Evolutionary conservation across 2,113 vertebrate genomes (phyloP).

Genomic region (Nothocercus julius): DNA sequence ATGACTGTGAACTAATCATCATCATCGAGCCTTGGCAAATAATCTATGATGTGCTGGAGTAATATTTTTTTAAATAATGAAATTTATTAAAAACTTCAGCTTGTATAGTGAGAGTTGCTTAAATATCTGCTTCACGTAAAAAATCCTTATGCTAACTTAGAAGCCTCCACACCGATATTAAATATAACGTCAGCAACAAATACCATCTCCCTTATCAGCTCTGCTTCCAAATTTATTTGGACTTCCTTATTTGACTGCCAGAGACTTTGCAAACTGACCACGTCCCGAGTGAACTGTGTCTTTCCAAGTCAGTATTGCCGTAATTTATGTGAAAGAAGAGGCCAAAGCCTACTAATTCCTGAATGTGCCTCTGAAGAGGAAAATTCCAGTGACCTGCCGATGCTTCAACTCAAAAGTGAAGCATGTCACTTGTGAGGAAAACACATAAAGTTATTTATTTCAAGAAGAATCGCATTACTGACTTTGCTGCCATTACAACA

Average conservation of each 20-base stretch:
- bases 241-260: neutral
- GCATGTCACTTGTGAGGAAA: neutral
- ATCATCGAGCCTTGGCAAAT: neutral
- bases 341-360: neutral
- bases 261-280: neutral
- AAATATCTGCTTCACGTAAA: neutral
- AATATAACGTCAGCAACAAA: neutral
- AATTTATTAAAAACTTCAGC: neutral
- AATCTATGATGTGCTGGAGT: neutral
- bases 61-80: neutral
- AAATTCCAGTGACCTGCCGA: neutral
- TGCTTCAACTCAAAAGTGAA: neutral
- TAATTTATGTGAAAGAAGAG: neutral
- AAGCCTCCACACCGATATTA: neutral
- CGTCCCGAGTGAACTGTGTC: fast-evolving
- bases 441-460: neutral
- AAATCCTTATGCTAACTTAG: neutral
- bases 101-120: neutral
- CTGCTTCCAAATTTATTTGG: neutral
- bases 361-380: neutral
- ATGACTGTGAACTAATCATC: neutral
- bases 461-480: fast-evolving
- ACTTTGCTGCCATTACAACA: fast-evolving
- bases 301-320: neutral
- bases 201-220: neutral